phyloP scores from a whole-genome alignment of 1,140 invertebrate species.

The Diuraphis noxia region DNA sequence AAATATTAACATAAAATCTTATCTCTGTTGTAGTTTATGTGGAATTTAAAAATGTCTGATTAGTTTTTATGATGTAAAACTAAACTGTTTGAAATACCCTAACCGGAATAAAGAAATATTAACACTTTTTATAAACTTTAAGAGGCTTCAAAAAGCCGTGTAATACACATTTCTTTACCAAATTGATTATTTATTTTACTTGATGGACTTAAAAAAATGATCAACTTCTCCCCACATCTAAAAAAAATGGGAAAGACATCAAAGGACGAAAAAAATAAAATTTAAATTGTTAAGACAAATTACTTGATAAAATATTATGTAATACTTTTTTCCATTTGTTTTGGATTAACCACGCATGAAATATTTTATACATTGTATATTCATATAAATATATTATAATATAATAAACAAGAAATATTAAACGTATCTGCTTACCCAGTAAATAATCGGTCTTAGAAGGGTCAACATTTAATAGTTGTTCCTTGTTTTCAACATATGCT shows the following conservation, averaged over 20 bases:
- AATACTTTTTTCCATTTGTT: background rate
- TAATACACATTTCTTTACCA: background rate
- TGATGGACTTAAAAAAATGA: background rate
- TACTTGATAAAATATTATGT: background rate
- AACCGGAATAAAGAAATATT: background rate
- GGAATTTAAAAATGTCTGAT: background rate
- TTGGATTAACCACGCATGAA: background rate
- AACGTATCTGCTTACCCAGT: slow-evolving; percentile 58
- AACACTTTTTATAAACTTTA: background rate
- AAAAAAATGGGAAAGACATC: background rate
- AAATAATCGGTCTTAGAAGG: slow-evolving; percentile 64
- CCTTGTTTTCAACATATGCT: slow-evolving; percentile 62
- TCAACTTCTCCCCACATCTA: background rate
- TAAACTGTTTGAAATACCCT: background rate
- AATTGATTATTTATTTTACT: background rate
- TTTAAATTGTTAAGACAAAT: background rate
- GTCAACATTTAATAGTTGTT: slow-evolving; percentile 64
- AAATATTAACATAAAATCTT: background rate
- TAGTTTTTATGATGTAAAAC: background rate
- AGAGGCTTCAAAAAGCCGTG: background rate
- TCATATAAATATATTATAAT: background rate
- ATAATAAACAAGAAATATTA: background rate
- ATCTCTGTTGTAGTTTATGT: background rate
- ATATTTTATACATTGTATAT: background rate
- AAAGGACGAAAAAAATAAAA: background rate